phyloP scores from a whole-genome alignment of 2,888 invertebrate species.

The Agrotis puta region DNA sequence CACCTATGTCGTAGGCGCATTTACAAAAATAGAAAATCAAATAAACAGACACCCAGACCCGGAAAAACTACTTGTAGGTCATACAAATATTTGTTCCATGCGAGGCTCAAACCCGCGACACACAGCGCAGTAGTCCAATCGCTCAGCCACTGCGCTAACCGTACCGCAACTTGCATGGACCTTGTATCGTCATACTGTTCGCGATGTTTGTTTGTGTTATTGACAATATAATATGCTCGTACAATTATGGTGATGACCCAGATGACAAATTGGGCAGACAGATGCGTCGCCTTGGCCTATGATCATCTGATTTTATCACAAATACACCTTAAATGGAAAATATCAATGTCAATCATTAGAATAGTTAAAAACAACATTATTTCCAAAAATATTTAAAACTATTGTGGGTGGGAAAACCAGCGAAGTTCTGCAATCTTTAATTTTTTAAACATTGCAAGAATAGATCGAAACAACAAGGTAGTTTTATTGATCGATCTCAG shows the following conservation, averaged over 20 bases:
- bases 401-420: neutral
- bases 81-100: too few relatives aligned
- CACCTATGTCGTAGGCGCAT: too few relatives aligned
- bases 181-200: neutral
- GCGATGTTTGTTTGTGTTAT: slow-evolving; percentile 29
- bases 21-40: too few relatives aligned
- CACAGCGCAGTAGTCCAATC: too few relatives aligned
- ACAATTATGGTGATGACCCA: slow-evolving; percentile 45
- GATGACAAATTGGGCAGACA: slow-evolving; percentile 18
- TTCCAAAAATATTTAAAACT: neutral
- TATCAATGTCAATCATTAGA: slow-evolving; percentile 17
- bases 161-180: too few relatives aligned
- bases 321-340: slow-evolving; percentile 9
- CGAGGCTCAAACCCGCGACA: too few relatives aligned
- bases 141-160: too few relatives aligned
- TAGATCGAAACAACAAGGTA: too few relatives aligned
- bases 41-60: too few relatives aligned
- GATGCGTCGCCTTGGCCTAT: slow-evolving; percentile 52
- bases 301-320: slow-evolving; percentile 39
- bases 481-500: too few relatives aligned
- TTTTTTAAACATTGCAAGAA: neutral
- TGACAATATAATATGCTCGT: slow-evolving; percentile 5
- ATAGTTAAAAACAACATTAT: neutral
- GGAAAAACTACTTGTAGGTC: too few relatives aligned
- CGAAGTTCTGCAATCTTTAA: slow-evolving; percentile 6